Conservation (phyloP, 92 coral and sea anemone species). For the Paramuricea clavata region DNA sequence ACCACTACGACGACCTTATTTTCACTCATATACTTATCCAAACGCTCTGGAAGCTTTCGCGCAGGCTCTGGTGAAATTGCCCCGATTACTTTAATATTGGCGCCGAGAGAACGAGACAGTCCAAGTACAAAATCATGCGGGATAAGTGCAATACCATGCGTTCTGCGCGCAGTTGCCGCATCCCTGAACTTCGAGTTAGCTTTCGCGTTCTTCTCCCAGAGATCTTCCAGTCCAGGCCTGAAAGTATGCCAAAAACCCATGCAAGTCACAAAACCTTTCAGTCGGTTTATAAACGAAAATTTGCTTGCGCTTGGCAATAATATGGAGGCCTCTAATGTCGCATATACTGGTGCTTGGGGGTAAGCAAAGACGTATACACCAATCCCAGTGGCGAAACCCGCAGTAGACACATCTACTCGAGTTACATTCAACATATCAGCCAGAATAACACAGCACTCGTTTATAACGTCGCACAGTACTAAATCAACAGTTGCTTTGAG, state of each 20-base stretch:
- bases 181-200: constrained; percentile 58
- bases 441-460: constrained; percentile 75
- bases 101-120: no score
- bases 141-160: no score
- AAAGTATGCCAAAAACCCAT: constrained; percentile 16
- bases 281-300: constrained; percentile 66
- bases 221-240: constrained; percentile 56
- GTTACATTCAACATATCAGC: constrained; percentile 78
- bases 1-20: constrained; percentile 43
- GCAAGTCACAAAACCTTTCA: constrained; percentile 68
- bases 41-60: constrained; percentile 50
- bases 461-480: constrained; percentile 78
- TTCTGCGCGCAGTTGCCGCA: constrained; percentile 67
- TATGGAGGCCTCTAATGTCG: constrained; percentile 52
- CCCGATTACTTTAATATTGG: no score
- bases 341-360: constrained; percentile 75
- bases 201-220: constrained; percentile 77
- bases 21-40: constrained; percentile 64
- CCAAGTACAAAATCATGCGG: constrained; percentile 85
- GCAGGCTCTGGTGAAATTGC: constrained; percentile 82
- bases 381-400: constrained; percentile 77
- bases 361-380: constrained; percentile 75
- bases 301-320: constrained; percentile 26
- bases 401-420: constrained; percentile 80
- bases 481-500: constrained; percentile 55